Evolutionary conservation across 2,797 vertebrate species (phyloP).

Genomic region (Cirrhinus molitorella): DNA sequence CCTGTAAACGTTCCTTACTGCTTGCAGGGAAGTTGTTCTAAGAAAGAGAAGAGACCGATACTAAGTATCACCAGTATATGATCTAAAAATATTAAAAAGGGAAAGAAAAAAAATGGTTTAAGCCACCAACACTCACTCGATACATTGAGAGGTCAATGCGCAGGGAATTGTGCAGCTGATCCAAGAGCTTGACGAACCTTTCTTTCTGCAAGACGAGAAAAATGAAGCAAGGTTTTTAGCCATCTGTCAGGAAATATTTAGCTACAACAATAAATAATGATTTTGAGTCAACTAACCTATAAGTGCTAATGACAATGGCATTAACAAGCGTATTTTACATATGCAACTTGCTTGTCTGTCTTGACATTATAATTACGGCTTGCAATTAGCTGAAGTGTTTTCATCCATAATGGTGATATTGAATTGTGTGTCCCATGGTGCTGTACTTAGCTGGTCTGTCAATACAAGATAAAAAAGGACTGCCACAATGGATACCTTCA

Average conservation of each 20-base stretch:
- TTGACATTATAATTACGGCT: not conserved
- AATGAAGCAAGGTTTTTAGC: not conserved
- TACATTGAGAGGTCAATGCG: slow-evolving; percentile 98
- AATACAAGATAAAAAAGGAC: not conserved
- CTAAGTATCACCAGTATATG: not conserved
- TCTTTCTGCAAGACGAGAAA: slow-evolving; percentile 86
- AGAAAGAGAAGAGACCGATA: slow-evolving; percentile 27
- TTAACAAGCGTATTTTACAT: slow-evolving; percentile 9
- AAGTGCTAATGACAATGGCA: not conserved
- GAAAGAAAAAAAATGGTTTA: not conserved
- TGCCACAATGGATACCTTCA: not conserved
- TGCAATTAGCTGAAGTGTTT: slow-evolving; percentile 26
- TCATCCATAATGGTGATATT: not conserved
- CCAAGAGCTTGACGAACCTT: slow-evolving; percentile 95
- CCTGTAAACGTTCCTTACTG: slow-evolving; percentile 92
- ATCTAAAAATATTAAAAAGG: not conserved
- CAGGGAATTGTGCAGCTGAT: slow-evolving; percentile 97
- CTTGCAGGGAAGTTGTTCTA: slow-evolving; percentile 99
- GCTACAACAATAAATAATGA: slow-evolving; percentile 1
- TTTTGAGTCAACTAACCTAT: not conserved
- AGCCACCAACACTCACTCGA: slow-evolving; percentile 76
- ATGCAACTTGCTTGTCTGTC: not conserved
- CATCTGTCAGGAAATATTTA: too few relatives aligned
- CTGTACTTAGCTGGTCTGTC: not conserved
- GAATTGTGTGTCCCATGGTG: not conserved